Evolutionary conservation across 1,140 invertebrate genomes (phyloP), one percentile per base, ranked within the genome.

Genomic region (Drosophila sechellia): DNA sequence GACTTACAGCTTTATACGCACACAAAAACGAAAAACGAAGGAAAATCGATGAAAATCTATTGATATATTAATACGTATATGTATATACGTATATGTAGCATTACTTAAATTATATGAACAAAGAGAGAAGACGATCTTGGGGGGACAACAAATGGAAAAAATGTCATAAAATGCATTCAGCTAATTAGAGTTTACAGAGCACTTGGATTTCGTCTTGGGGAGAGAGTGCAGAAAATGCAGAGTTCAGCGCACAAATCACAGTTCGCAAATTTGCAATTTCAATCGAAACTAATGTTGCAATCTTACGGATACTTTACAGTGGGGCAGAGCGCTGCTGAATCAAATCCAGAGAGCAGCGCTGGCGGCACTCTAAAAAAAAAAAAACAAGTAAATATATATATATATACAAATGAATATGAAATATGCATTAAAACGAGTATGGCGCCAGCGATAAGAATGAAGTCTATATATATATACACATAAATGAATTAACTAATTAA

Each of bases 1-100:
- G 84, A 89, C 84, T 89, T 89, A 89, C 84, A 89, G 84, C 84
- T 89, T 89, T 89, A 89, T 84, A 89, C 79, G 84, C 84, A 87
- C 81, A 72, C 22, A 37, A 25, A 39, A 59, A 48, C 13, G 25
- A 46, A 22, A 49, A 15, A 42, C 1, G 13, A 59, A 50, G 50
- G 22, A 12, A 57, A 73, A 65, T 65, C 63, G 57, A 87, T 72
- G 70, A 63, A 79, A 85, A 83, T 85, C 70, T 80, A 85, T 79
- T 60, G 52, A 68, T 78, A 83, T 63, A 61, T 71, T 31, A 31
- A 63, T 70, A 85, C 61, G 57, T 72, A 80, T 68, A 71, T 76
- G n/a, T n/a, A n/a, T n/a, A n/a, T n/a, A n/a, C n/a, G n/a, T 73
- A 85, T 85, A 78, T 78, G 78, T 86, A 86, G 81, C 58, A 86